phyloP scores from a whole-genome alignment of 2,113 vertebrate species.

The Pluvianellus socialis region DNA sequence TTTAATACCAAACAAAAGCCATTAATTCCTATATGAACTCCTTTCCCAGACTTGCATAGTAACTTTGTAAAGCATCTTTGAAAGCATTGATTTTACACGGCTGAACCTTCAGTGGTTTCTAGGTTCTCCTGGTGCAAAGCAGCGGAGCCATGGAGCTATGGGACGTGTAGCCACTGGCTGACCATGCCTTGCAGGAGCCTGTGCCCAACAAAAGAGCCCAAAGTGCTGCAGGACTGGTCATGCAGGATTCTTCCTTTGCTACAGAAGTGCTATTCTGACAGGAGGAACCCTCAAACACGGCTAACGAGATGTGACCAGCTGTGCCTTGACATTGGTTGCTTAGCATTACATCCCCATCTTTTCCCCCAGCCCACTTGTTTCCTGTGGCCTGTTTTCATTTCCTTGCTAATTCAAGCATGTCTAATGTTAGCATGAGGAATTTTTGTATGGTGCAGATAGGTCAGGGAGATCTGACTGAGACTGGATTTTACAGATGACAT shows the following conservation, averaged over 20 bases:
- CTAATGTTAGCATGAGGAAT: neutral
- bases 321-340: neutral
- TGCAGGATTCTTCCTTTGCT: neutral
- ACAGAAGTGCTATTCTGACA: neutral
- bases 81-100: neutral
- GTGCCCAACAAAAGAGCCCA: neutral
- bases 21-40: neutral
- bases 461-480: neutral
- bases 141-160: neutral
- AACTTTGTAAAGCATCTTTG: neutral
- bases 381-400: constrained; percentile 36
- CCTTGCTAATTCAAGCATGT: constrained; percentile 14
- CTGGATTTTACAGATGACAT: neutral
- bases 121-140: neutral
- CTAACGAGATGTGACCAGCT: neutral
- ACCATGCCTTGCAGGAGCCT: neutral
- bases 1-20: neutral
- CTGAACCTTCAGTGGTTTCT: neutral
- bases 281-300: neutral
- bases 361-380: neutral
- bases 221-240: neutral
- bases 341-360: neutral
- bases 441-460: neutral
- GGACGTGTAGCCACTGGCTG: neutral
- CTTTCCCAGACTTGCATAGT: neutral